These are phyloP conservation scores for Agriopis leucophaearia DNA, from an alignment of 2,888 invertebrate genomes.

Conservation along the genomic window DNA sequence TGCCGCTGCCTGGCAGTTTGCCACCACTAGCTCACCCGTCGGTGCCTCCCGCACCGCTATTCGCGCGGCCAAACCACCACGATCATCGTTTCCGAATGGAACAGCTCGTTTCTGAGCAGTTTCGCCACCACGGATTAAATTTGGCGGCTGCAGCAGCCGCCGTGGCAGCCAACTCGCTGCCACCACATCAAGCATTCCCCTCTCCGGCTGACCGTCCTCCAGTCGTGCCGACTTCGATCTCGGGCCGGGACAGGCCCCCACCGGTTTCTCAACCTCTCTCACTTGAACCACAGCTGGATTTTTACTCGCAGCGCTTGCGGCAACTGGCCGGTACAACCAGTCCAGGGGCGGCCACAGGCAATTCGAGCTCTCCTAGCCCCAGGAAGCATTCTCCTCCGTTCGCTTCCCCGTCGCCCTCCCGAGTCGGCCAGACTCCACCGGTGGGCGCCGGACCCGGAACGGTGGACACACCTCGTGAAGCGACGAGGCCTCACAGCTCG, in stretches of 20 bases:
- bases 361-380: slow-evolving; percentile 93
- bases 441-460: slow-evolving; percentile 88
- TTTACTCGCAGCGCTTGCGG: slow-evolving; percentile 99
- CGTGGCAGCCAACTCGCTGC: slow-evolving; percentile 88
- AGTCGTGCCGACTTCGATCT: slow-evolving; percentile 81
- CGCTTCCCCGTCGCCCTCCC: slow-evolving; percentile 93
- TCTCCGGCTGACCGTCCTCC: slow-evolving; percentile 87
- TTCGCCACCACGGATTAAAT: slow-evolving; percentile 92
- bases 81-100: slow-evolving; percentile 94
- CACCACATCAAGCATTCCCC: slow-evolving; percentile 88
- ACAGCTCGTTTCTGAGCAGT: slow-evolving; percentile 93
- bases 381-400: slow-evolving; percentile 93
- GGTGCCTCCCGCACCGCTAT: slow-evolving; percentile 90
- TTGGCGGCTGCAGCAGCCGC: slow-evolving; percentile 92
- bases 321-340: slow-evolving; percentile 98
- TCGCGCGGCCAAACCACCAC: slow-evolving; percentile 91
- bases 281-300: slow-evolving; percentile 97
- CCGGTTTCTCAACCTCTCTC: slow-evolving; percentile 89
- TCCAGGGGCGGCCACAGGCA: slow-evolving; percentile 95
- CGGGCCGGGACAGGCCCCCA: slow-evolving; percentile 80
- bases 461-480: slow-evolving; percentile 87
- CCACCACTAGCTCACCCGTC: slow-evolving; percentile 89
- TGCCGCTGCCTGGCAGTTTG: slow-evolving; percentile 89
- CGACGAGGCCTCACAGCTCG: slow-evolving; percentile 88
- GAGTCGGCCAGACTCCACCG: slow-evolving; percentile 89